Evolutionary conservation across 2,888 invertebrate species (phyloP), one percentile per base, ranked within the genome.

Genomic region (Mylabris sibirica): DNA sequence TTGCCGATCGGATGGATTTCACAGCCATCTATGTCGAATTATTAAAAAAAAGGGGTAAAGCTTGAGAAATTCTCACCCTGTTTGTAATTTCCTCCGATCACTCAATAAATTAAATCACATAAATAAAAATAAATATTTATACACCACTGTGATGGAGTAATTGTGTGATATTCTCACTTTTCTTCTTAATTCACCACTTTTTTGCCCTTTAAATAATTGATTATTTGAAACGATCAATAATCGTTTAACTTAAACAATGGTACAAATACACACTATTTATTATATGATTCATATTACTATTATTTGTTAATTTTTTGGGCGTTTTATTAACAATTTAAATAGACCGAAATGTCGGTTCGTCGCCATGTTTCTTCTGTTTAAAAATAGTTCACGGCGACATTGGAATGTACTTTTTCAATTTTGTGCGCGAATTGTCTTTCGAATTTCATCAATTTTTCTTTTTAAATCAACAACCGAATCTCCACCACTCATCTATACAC

Each of bases 301-400:
- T 68, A 30, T 64, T 65, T 70, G 69, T 74, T 65, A 76, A 69
- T 74, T 64, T 64, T 44, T 72, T 72, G 65, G 72, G 71, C 73
- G 76, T 78, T 78, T 78, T 77, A 74, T 75, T 73, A 77, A 74
- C 79, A 76, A 77, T 79, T 80, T 79, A 77, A 77, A 77, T 72
- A 72, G 74, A 73, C 76, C 76, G 76, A 78, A 79, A 78, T 76
- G 75, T 77, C 75, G 75, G 73, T 75, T 71, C 67, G 74, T 75
- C 82, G 83, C 84, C 84, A 84, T 84, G 77, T 82, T 83, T 82
- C 80, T 80, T 80, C 78, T 75, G 80, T 81, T 81, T 82, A 83
- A 83, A 83, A 83, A 83, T 83, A 83, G 83, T 80, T 73, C 77
- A 44, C 17, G 44, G 73, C 76, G 77, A 78, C 79, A 78, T 80